A percentile compares a stretch with the other conserved stretches of the same genome.
Evolutionary conservation across 2,797 vertebrate species (phyloP).

Genomic region (Sciurus carolinensis): DNA sequence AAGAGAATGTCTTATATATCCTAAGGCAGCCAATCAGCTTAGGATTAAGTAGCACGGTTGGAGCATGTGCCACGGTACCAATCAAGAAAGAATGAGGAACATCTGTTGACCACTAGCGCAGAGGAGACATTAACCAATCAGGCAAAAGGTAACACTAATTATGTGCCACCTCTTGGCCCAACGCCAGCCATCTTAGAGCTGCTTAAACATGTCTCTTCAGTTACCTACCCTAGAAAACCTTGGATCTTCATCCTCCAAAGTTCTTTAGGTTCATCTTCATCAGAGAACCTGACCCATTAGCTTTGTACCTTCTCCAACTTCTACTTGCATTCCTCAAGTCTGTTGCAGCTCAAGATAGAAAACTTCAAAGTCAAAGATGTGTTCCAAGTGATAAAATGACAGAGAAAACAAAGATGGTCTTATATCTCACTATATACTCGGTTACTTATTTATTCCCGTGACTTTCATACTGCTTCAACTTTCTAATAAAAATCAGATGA

Average conservation of each 20-base stretch:
- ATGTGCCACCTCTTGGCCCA: no score
- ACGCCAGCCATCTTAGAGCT: no score
- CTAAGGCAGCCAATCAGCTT: no score
- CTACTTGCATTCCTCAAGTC: neutral
- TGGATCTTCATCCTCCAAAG: neutral
- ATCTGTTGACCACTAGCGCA: no score
- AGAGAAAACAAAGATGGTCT: neutral
- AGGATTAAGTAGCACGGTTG: no score
- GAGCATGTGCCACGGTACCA: no score
- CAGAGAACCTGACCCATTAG: neutral
- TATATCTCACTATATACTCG: neutral
- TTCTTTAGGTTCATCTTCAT: neutral
- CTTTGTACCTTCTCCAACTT: neutral
- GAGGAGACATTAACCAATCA: no score
- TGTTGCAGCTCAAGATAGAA: neutral
- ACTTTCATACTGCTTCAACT: slow-evolving; percentile 30
- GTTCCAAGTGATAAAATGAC: neutral
- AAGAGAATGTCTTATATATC: no score
- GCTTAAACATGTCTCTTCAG: no score
- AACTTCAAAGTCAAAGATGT: neutral
- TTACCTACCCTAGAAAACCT: neutral
- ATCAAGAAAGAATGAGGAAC: no score
- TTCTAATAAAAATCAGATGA: slow-evolving; percentile 35
- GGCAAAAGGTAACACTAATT: no score
- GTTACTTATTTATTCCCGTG: neutral